Evolutionary conservation across 1,140 invertebrate genomes (phyloP).

Genomic region (Vollenhovia emeryi): DNA sequence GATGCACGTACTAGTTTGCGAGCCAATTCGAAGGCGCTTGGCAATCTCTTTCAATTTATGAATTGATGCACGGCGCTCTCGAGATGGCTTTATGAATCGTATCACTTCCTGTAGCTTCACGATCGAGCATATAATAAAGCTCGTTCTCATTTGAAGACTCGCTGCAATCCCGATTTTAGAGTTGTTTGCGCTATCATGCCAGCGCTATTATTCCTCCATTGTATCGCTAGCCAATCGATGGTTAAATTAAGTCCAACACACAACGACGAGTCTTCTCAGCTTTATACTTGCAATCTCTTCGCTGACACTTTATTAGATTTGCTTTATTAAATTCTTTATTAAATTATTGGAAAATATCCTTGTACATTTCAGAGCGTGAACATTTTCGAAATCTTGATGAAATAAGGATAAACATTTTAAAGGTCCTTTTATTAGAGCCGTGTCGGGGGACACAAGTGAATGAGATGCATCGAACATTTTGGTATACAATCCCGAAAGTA

Average conservation of each 20-base stretch:
- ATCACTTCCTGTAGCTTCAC: background rate
- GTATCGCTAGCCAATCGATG: background rate
- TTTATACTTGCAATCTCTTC: background rate
- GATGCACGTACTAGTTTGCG: background rate
- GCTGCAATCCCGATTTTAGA: background rate
- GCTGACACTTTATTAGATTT: background rate
- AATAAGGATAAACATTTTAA: background rate
- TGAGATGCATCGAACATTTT: background rate
- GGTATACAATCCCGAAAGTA: background rate
- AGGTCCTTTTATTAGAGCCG: background rate
- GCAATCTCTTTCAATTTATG: constrained; percentile 24
- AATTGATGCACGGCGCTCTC: constrained; percentile 7
- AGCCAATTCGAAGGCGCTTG: constrained; percentile 8
- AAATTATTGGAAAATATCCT: background rate
- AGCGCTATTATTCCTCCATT: background rate
- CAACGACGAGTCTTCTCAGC: background rate
- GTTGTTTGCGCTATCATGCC: background rate
- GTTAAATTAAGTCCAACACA: constrained; percentile 1
- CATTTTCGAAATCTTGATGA: background rate
- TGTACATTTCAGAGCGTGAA: background rate
- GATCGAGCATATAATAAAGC: constrained; percentile 20
- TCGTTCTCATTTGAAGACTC: background rate
- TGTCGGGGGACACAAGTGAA: background rate
- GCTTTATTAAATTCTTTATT: background rate
- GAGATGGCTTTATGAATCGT: constrained; percentile 21